phyloP scores from a whole-genome alignment of 2,888 invertebrate species.

The Callimorpha dominula region DNA sequence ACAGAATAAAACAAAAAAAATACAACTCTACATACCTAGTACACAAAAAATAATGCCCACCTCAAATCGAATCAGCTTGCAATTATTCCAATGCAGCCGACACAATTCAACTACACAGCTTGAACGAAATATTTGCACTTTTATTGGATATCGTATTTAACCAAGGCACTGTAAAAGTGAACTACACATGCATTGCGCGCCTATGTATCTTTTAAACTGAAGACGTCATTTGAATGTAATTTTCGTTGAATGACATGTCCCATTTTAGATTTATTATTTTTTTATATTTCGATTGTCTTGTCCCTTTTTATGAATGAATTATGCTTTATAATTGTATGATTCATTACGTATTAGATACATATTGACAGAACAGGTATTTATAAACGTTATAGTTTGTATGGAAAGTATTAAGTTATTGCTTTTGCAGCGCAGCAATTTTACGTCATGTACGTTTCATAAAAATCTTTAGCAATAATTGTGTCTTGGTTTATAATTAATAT shows the following conservation, averaged over 20 bases:
- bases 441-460: neutral
- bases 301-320: neutral
- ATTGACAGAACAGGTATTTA: neutral
- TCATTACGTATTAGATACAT: neutral
- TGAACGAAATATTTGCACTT: slow-evolving; percentile 46
- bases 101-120: slow-evolving; percentile 42
- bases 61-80: slow-evolving; percentile 80
- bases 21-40: slow-evolving; percentile 43
- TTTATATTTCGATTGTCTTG: neutral
- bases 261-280: neutral
- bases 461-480: neutral
- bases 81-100: slow-evolving; percentile 49
- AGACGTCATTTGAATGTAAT: slow-evolving; percentile 56
- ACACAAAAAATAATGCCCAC: slow-evolving; percentile 55
- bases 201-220: slow-evolving; percentile 73
- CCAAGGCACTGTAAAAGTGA: slow-evolving; percentile 56
- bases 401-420: neutral
- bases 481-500: neutral
- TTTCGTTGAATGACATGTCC: slow-evolving; percentile 31
- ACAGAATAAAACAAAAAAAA: slow-evolving; percentile 56
- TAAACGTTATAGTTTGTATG: neutral
- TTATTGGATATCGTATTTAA: slow-evolving; percentile 57
- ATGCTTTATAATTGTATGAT: neutral
- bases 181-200: slow-evolving; percentile 67
- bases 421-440: too few species aligned